A percentile compares a stretch with the other conserved stretches of the same genome.
Evolutionary conservation across 2,888 invertebrate species (phyloP).

Genomic region (Ligdia adustata): DNA sequence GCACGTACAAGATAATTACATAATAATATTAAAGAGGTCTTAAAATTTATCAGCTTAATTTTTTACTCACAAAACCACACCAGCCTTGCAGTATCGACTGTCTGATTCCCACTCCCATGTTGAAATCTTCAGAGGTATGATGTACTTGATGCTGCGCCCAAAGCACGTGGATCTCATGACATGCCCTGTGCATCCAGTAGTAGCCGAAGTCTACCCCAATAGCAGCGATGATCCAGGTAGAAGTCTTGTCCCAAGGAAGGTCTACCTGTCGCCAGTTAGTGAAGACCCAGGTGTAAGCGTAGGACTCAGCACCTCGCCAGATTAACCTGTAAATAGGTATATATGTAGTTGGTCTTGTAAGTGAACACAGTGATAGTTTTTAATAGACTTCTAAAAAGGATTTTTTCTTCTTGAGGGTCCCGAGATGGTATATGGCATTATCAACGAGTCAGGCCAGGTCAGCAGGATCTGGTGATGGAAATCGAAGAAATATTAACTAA

Average conservation of each 20-base stretch:
- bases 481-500: too few species aligned
- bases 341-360: too few species aligned
- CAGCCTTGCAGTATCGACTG: slow-evolving; percentile 92
- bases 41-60: too few species aligned
- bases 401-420: too few species aligned
- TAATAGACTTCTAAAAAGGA: too few species aligned
- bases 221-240: slow-evolving; percentile 90
- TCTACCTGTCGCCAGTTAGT: slow-evolving; percentile 86
- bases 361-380: too few species aligned
- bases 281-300: slow-evolving; percentile 87
- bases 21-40: too few species aligned
- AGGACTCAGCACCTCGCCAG: slow-evolving; percentile 86
- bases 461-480: too few species aligned
- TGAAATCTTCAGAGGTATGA: slow-evolving; percentile 95
- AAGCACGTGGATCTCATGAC: slow-evolving; percentile 89
- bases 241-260: slow-evolving; percentile 88
- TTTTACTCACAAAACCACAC: slow-evolving; percentile 91
- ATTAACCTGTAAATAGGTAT: slow-evolving; percentile 72
- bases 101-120: slow-evolving; percentile 91
- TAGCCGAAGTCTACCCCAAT: slow-evolving; percentile 91
- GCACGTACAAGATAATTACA: too few species aligned
- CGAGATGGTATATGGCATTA: too few species aligned
- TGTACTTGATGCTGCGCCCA: slow-evolving; percentile 97
- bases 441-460: too few species aligned
- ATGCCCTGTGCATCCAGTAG: slow-evolving; percentile 90